Evolutionary conservation across 2,797 vertebrate genomes (phyloP).

Genomic region (Heteromormyrus szaboi): DNA sequence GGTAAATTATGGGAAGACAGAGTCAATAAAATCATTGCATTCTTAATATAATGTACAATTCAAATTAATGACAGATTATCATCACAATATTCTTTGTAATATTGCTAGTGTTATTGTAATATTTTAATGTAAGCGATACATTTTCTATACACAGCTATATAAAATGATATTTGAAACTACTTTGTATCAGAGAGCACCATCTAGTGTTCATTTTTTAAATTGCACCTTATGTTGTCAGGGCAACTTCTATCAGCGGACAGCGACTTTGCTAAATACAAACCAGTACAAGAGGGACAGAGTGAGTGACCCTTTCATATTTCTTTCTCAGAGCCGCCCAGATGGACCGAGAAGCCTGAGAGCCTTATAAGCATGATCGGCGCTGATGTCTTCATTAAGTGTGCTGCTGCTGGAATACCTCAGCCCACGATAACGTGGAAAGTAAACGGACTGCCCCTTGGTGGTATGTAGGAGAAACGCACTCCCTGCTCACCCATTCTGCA

Average conservation of each 20-base stretch:
- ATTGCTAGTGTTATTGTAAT: background rate
- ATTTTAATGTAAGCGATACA: background rate
- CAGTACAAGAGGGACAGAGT: background rate
- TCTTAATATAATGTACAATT: background rate
- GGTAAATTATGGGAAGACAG: conserved; percentile 55
- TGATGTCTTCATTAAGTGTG: conserved; percentile 71
- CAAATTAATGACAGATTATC: background rate
- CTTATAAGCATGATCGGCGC: conserved; percentile 71
- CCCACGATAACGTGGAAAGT: conserved; percentile 75
- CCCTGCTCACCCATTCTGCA: background rate
- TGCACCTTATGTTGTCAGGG: background rate
- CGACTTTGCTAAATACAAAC: background rate
- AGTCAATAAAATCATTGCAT: background rate
- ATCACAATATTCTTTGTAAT: background rate
- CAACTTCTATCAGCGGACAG: background rate
- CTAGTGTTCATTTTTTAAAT: conserved; percentile 24
- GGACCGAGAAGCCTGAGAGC: conserved; percentile 72
- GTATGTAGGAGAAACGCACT: conserved; percentile 53
- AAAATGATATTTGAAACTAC: background rate
- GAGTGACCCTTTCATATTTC: background rate
- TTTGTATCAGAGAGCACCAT: conserved; percentile 15
- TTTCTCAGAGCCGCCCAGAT: conserved; percentile 76
- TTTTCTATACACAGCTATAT: background rate
- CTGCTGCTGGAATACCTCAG: conserved; percentile 70
- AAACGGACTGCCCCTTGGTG: conserved; percentile 68